Percentiles rank a stretch among this genome's conserved stretches.
Conservation (phyloP, 2,113 vertebrate genomes). For the Tiliqua scincoides region DNA sequence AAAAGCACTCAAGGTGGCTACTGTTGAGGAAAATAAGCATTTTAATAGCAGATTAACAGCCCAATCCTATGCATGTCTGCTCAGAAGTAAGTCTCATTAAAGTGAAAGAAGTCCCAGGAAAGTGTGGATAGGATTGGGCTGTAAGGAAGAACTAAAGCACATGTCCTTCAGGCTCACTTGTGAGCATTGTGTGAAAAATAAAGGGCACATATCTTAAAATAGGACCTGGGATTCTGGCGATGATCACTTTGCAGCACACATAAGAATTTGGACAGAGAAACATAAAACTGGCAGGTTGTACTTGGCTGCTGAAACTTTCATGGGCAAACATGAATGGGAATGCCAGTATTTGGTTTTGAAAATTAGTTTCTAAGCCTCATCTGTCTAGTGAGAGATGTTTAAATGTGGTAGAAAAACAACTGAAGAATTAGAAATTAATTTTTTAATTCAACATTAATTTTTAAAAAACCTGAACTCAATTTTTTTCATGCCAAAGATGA, state of each 20-base stretch:
- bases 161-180: background rate
- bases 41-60: slow-evolving; percentile 14
- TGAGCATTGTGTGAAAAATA: background rate
- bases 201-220: background rate
- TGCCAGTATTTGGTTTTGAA: background rate
- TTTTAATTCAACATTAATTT: no score
- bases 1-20: background rate
- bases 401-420: background rate
- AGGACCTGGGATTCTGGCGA: no score
- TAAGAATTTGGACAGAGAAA: background rate
- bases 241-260: background rate
- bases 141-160: slow-evolving; percentile 23
- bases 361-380: background rate
- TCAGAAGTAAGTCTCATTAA: no score
- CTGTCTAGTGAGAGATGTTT: background rate
- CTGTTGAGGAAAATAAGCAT: background rate
- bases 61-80: no score
- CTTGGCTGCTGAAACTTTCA: background rate
- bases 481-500: no score
- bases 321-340: background rate
- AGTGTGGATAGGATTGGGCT: no score
- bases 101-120: no score
- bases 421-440: background rate
- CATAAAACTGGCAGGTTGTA: background rate
- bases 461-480: no score